A percentile compares a stretch with the other conserved stretches of the same genome.
Conservation (phyloP, 2,113 vertebrate genomes). For the Brienomyrus longianalis region DNA sequence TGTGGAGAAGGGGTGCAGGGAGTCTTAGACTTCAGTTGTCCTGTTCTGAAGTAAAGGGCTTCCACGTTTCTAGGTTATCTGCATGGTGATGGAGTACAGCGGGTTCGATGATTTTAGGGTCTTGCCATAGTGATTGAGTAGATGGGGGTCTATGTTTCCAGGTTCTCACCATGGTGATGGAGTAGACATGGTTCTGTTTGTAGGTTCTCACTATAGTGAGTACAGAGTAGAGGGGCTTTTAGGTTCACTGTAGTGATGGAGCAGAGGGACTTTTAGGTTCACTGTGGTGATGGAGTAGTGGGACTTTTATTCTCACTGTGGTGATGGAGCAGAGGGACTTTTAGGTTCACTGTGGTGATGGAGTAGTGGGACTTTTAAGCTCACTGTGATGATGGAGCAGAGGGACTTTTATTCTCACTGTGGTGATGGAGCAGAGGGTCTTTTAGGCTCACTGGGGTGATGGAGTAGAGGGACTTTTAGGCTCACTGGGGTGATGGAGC, state of each 20-base stretch:
- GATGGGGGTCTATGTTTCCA: not conserved
- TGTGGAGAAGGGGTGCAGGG: not conserved
- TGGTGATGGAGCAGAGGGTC: not conserved
- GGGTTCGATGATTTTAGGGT: not conserved
- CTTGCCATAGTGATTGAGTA: not conserved
- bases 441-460: not conserved
- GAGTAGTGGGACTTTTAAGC: not conserved
- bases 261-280: not conserved
- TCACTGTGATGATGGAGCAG: not conserved
- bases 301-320: not conserved
- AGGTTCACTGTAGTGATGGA: too few species aligned
- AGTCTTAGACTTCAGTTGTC: not conserved
- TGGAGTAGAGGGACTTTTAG: not conserved
- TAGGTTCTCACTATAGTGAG: not conserved
- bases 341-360: not conserved
- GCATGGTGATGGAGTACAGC: not conserved
- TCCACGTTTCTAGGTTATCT: not conserved
- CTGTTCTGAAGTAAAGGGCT: not conserved
- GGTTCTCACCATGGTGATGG: not conserved
- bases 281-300: not conserved
- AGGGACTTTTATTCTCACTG: not conserved
- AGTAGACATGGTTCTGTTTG: too few species aligned
- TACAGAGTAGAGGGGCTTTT: not conserved
- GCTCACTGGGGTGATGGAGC: too few species aligned
- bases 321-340: not conserved